Base-by-base conservation (phyloP, 1,140 invertebrate genomes). In the Sesamia nonagrioides region DNA sequence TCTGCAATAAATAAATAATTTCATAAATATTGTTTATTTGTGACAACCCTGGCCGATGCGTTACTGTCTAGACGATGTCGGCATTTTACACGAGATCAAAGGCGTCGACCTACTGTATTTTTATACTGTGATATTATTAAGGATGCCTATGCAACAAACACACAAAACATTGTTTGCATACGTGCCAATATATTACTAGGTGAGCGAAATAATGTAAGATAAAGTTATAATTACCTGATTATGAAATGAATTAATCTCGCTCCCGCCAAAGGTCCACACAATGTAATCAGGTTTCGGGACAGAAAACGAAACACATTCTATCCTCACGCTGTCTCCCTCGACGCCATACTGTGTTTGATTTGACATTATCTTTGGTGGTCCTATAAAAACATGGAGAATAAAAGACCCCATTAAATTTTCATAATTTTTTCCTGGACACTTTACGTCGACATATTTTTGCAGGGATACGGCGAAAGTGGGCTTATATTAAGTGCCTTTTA, bases 221-320 rank as follows among this genome's bases (percentile, higher is more conserved):
- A 27, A 42, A 68, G 40, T 0, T 13, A 6, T 50, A 80, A 84
- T 88, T 88, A 95, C 95, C 73, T 95, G 94, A 88, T 96, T 95
- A 37, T 95, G 94, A 72, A 92, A 95, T 73, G 95, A 95, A 92
- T 98, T 97, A 61, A 98, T 97, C 91, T 98, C 97, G 80, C 96
- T 96, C 61, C 97, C 98, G 86, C 96, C 97, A 88, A 97, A 98
- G 45, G 96, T 97, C 98, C 98, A 98, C 9, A 97, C 91, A 6
- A 99, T 97, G 63, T 97, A 96, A 82, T 98, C 97, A 1, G 98
- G 98, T 87, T 97, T 97, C 17, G 98, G 98, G 76, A 99, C 97
- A 48, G 98, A 98, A 88, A 97, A 97, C 8, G 98, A 98, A 35
- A 97, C 95, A 94, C 99, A 99, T 94, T 99, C 98, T 17, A 99